Percentiles rank a stretch among this genome's conserved stretches.
These are phyloP conservation scores for Littorina saxatilis DNA, from an alignment of 1,140 invertebrate species.

Conservation along the genomic window DNA sequence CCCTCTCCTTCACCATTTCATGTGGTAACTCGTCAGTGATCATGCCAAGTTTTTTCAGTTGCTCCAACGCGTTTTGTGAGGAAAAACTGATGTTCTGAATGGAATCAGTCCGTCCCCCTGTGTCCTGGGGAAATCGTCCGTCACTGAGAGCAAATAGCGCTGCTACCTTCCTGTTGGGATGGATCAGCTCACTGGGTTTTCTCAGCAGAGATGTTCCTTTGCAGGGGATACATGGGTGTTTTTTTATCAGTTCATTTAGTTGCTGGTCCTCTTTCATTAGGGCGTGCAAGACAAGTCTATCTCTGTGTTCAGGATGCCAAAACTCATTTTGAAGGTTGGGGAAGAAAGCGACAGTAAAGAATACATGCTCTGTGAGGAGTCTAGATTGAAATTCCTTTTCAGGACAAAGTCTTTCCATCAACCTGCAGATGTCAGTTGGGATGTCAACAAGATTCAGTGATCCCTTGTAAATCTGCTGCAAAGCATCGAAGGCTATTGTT, in stretches of 20 bases:
- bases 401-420: neutral
- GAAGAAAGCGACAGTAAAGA: slow-evolving; percentile 32
- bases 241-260: neutral
- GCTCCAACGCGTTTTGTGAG: neutral
- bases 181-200: slow-evolving; percentile 27
- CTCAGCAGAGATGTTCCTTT: neutral
- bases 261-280: neutral
- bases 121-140: slow-evolving; percentile 30
- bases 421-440: neutral
- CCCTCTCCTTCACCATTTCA: slow-evolving; percentile 39
- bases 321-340: neutral
- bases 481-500: neutral
- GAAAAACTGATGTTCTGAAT: slow-evolving; percentile 3
- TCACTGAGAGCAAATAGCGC: slow-evolving; percentile 26
- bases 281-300: slow-evolving; percentile 19
- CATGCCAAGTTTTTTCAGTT: slow-evolving; percentile 45
- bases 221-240: slow-evolving; percentile 16
- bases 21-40: slow-evolving; percentile 34
- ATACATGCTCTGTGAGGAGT: slow-evolving; percentile 1
- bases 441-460: neutral
- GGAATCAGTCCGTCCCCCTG: neutral
- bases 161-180: slow-evolving; percentile 17
- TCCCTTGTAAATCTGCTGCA: neutral
- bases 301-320: slow-evolving; percentile 27
- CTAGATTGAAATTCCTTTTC: neutral